These are phyloP conservation scores for Gymnarchus niloticus DNA, from an alignment of 2,113 vertebrate genomes.

Conservation along the genomic window DNA sequence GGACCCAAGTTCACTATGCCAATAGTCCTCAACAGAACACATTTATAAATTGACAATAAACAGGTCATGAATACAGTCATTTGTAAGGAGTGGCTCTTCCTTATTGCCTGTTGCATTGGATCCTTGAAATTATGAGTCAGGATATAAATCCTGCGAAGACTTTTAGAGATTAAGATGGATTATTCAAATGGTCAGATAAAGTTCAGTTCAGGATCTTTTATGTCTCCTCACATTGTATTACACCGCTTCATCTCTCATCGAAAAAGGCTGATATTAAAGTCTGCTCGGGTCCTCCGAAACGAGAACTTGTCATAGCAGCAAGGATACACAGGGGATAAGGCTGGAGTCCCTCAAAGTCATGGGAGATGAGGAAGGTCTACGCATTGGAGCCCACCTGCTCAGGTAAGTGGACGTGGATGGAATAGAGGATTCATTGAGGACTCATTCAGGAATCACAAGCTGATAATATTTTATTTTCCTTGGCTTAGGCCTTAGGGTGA, in stretches of 20 bases:
- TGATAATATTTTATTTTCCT: background rate
- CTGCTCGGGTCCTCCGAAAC: background rate
- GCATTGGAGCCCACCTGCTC: background rate
- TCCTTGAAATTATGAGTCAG: background rate
- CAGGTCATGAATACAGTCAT: background rate
- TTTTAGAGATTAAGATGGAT: background rate
- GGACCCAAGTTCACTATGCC: background rate
- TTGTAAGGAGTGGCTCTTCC: too few species aligned
- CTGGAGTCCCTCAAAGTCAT: background rate
- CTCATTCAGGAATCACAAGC: background rate
- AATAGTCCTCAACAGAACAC: background rate
- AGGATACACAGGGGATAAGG: too few species aligned
- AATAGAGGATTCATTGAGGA: background rate
- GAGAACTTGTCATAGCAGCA: background rate
- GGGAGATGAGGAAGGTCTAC: background rate
- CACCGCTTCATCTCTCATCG: background rate
- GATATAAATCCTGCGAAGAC: background rate
- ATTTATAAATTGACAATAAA: background rate
- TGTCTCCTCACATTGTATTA: background rate
- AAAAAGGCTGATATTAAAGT: slow-evolving; percentile 3
- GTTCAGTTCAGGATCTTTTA: background rate
- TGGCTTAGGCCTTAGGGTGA: too few species aligned
- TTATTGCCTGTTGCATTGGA: background rate
- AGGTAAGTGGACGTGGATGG: background rate
- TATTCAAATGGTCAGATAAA: background rate